A percentile compares a stretch with the other conserved stretches of the same genome.
Conservation (phyloP, 2,888 invertebrate species). For the Parnassius mnemosyne region DNA sequence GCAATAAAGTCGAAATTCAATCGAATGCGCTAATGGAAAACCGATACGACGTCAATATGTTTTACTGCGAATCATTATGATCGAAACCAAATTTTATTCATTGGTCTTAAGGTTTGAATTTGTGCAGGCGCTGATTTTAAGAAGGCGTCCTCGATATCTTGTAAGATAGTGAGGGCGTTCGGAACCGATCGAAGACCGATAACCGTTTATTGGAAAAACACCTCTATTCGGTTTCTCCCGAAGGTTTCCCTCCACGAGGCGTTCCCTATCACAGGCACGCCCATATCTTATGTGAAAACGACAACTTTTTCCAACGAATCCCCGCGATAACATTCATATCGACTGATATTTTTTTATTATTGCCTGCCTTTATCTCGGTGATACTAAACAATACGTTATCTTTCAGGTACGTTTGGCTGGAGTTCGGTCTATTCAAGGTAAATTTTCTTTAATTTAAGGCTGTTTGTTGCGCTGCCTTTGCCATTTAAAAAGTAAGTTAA, state of each 20-base stretch:
- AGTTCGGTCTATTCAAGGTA: constrained; percentile 28
- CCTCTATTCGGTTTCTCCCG: constrained; percentile 63
- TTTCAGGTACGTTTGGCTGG: constrained; percentile 31
- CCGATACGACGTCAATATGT: constrained; percentile 80
- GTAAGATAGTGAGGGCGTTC: constrained; percentile 78
- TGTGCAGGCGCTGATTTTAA: constrained; percentile 48
- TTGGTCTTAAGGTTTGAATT: constrained; percentile 52
- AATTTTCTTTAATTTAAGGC: constrained; percentile 16
- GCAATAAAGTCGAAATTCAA: constrained; percentile 48
- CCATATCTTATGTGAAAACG: constrained; percentile 72
- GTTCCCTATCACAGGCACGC: constrained; percentile 67
- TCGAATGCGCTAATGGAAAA: constrained; percentile 68
- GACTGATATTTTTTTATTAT: constrained; percentile 50
- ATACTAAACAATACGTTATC: constrained; percentile 22
- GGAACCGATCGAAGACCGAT: constrained; percentile 76
- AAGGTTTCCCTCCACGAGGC: constrained; percentile 64
- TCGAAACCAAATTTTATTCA: constrained; percentile 46
- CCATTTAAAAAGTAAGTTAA: constrained; percentile 10
- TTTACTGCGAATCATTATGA: constrained; percentile 53
- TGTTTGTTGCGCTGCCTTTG: constrained; percentile 15
- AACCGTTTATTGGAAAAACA: constrained; percentile 71
- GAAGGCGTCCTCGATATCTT: constrained; percentile 80
- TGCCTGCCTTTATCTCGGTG: constrained; percentile 24
- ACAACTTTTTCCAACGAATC: constrained; percentile 51
- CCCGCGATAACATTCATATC: constrained; percentile 51